These are phyloP conservation scores for Callorhinus ursinus DNA, from an alignment of 2,113 vertebrate genomes.

Conservation along the genomic window DNA sequence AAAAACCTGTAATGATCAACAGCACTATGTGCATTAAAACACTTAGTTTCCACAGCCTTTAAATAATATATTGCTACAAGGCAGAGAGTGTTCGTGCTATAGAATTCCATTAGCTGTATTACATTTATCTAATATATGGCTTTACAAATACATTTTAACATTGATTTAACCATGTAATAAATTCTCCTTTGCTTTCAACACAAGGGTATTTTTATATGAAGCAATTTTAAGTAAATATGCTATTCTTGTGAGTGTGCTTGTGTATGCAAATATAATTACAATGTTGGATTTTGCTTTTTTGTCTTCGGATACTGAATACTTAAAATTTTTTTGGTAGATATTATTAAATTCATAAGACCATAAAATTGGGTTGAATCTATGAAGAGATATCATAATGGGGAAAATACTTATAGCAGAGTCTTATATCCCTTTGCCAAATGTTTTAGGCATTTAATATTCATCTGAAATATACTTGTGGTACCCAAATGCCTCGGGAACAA, in stretches of 20 bases:
- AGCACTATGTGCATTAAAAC: constrained; percentile 59
- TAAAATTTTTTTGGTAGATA: constrained; percentile 75
- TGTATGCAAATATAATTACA: constrained; percentile 68
- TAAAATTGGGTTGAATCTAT: constrained; percentile 35
- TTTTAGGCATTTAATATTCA: constrained; percentile 53
- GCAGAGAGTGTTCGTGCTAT: constrained; percentile 57
- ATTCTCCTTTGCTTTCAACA: constrained; percentile 77
- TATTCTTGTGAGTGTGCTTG: constrained; percentile 68
- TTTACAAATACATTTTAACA: constrained; percentile 75
- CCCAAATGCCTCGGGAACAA: neutral
- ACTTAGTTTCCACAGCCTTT: constrained; percentile 71
- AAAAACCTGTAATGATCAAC: constrained; percentile 79
- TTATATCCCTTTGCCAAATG: constrained; percentile 11
- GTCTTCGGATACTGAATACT: constrained; percentile 69
- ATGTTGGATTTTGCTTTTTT: constrained; percentile 67
- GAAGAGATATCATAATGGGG: neutral
- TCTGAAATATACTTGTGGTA: neutral
- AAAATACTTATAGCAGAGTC: neutral
- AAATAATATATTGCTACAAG: constrained; percentile 77
- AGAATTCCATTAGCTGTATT: constrained; percentile 80
- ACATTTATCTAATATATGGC: constrained; percentile 69
- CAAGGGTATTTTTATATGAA: constrained; percentile 59
- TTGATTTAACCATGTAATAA: constrained; percentile 76
- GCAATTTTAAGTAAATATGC: constrained; percentile 79
- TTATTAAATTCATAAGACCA: constrained; percentile 77